Conservation (phyloP, 2,797 vertebrate species). For the Enteromius fasciolatus region DNA sequence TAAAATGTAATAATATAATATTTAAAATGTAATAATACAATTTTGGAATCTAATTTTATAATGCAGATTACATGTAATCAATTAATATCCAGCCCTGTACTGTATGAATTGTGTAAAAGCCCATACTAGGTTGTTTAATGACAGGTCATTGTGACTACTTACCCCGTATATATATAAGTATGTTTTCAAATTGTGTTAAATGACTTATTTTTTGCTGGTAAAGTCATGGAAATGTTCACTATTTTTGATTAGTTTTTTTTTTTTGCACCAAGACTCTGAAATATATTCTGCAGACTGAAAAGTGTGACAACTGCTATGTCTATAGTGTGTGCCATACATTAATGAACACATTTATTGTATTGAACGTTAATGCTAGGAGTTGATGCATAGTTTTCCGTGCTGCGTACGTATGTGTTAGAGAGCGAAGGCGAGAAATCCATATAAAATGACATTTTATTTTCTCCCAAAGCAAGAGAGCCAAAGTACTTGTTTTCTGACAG, state of each 20-base stretch:
- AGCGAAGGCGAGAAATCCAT: conserved; percentile 6
- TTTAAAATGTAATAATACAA: too few relatives aligned
- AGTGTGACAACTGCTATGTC: not conserved
- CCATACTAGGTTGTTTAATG: not conserved
- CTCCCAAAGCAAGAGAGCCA: conserved; percentile 26
- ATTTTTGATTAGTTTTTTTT: not conserved
- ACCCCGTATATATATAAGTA: not conserved
- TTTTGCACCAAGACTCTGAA: not conserved
- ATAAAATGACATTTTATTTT: conserved; percentile 38
- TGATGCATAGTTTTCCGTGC: conserved; percentile 2
- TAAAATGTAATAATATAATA: too few relatives aligned
- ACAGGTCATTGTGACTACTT: not conserved
- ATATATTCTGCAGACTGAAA: not conserved
- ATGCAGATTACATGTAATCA: too few relatives aligned
- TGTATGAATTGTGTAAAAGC: not conserved
- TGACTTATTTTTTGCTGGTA: not conserved
- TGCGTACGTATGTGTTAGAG: conserved; percentile 8
- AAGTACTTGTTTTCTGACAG: conserved; percentile 38
- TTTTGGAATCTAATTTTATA: too few relatives aligned
- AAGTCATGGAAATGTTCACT: not conserved
- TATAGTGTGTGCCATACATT: not conserved
- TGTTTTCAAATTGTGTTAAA: not conserved
- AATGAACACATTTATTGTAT: conserved; percentile 9
- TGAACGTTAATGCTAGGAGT: not conserved
- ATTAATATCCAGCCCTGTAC: too few relatives aligned